Percentiles rank a stretch among this genome's conserved stretches.
Evolutionary conservation across 2,113 vertebrate species (phyloP).

Genomic region (Todiramphus saurophagus): DNA sequence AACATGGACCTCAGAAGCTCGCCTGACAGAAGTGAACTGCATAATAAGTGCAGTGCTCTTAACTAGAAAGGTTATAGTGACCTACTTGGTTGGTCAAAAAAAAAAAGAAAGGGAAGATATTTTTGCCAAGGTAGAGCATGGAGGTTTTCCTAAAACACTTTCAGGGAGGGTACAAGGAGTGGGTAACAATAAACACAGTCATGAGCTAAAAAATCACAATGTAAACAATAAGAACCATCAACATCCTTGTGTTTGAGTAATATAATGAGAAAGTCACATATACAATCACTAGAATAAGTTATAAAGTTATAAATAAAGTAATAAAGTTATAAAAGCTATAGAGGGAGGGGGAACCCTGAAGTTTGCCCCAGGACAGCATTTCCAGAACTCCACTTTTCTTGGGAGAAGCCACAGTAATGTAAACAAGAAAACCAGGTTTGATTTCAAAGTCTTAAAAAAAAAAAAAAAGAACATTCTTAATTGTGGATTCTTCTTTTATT

Average conservation of each 20-base stretch:
- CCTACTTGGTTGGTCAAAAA: not conserved
- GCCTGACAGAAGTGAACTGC: not conserved
- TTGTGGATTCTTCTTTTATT: not conserved
- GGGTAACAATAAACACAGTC: not conserved
- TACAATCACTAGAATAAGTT: rapidly evolving
- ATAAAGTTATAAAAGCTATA: rapidly evolving
- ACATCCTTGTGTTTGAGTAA: not conserved
- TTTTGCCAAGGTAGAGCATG: not conserved
- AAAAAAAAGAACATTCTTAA: rapidly evolving
- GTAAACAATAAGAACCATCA: rapidly evolving
- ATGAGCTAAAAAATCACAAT: rapidly evolving
- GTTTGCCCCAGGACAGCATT: not conserved
- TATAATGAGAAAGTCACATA: rapidly evolving
- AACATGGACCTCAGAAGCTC: not conserved
- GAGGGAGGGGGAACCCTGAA: not conserved
- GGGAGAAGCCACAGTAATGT: too few species aligned
- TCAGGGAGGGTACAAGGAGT: rapidly evolving
- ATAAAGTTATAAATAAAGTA: too few species aligned
- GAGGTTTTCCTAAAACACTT: rapidly evolving
- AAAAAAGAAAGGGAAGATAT: too few species aligned
- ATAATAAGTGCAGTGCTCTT: not conserved
- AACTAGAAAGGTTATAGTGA: not conserved
- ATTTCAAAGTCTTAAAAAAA: not conserved
- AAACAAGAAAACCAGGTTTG: not conserved
- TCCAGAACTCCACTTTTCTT: not conserved